These are phyloP conservation scores for Hydrochoerus hydrochaeris DNA, from an alignment of 2,113 vertebrate genomes.

Conservation along the genomic window DNA sequence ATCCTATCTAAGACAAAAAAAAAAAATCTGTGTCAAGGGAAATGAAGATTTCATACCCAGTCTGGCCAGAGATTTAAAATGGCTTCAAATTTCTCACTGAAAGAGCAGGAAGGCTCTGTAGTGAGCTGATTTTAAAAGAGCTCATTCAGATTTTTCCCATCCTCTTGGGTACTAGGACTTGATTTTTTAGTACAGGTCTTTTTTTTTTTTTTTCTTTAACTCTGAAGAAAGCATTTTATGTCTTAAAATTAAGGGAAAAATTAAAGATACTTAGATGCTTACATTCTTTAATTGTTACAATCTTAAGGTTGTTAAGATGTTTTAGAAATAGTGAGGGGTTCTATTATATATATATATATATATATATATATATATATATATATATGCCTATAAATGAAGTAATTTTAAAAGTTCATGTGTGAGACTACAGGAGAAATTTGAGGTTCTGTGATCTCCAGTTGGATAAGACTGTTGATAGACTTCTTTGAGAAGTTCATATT, in stretches of 20 bases:
- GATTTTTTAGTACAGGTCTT: neutral
- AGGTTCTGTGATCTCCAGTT: neutral
- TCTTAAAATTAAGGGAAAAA: slow-evolving; percentile 58
- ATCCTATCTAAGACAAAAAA: slow-evolving; percentile 76
- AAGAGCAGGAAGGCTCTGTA: slow-evolving; percentile 52
- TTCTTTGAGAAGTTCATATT: neutral
- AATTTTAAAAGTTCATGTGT: neutral
- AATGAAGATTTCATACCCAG: slow-evolving; percentile 76
- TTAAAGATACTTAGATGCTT: slow-evolving; percentile 17
- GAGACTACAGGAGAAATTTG: neutral
- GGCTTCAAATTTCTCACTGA: slow-evolving; percentile 64
- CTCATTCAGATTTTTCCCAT: neutral
- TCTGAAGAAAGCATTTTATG: slow-evolving; percentile 34
- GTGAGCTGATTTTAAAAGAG: slow-evolving; percentile 13
- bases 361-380: neutral
- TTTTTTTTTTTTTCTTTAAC: neutral
- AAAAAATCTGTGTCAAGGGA: slow-evolving; percentile 78
- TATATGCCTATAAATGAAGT: neutral
- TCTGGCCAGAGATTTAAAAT: slow-evolving; percentile 72
- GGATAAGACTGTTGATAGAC: neutral
- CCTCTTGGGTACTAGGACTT: neutral
- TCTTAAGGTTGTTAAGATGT: slow-evolving; percentile 33
- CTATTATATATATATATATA: slow-evolving; percentile 26
- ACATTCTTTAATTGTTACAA: slow-evolving; percentile 31
- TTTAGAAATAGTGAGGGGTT: neutral